Evolutionary conservation across 2,113 vertebrate species (phyloP).

Genomic region (Gasterosteus aculeatus): DNA sequence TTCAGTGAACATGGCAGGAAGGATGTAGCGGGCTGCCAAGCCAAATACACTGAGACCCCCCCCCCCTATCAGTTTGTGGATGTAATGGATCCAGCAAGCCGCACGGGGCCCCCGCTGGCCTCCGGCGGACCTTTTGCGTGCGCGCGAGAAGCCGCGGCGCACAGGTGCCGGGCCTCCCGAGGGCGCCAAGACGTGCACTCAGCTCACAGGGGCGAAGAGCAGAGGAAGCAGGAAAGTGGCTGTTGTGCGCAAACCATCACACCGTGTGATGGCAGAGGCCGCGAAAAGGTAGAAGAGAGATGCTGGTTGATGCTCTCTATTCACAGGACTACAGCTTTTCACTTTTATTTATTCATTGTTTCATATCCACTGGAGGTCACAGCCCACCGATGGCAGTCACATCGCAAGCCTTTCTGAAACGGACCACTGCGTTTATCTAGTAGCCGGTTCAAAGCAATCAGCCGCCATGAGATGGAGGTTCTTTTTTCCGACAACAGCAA

Average conservation of each 20-base stretch:
- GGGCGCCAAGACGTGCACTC: conserved; percentile 35
- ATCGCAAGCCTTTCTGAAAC: background rate
- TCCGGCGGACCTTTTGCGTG: conserved; percentile 45
- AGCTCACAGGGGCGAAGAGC: conserved; percentile 38
- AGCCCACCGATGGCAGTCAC: background rate
- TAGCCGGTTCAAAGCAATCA: background rate
- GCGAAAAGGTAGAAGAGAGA: background rate
- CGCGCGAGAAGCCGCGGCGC: conserved; percentile 25
- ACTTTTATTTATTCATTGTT: background rate
- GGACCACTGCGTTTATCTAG: background rate
- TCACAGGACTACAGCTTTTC: background rate
- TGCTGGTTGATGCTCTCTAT: background rate
- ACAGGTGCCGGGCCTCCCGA: conserved; percentile 11
- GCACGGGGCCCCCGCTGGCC: conserved; percentile 39
- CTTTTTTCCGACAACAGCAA: background rate
- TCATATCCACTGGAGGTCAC: background rate
- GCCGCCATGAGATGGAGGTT: background rate
- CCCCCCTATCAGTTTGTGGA: conserved; percentile 61
- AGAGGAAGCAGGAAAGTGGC: conserved; percentile 28
- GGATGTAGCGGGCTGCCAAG: conserved; percentile 55
- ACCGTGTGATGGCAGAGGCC: conserved; percentile 3
- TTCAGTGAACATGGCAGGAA: conserved; percentile 66
- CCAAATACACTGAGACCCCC: conserved; percentile 49
- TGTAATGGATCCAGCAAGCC: conserved; percentile 62
- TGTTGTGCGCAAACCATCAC: conserved; percentile 33